Percentiles rank a stretch among this genome's conserved stretches.
Evolutionary conservation across 2,888 invertebrate genomes (phyloP).

Genomic region (Bimastos eiseni): DNA sequence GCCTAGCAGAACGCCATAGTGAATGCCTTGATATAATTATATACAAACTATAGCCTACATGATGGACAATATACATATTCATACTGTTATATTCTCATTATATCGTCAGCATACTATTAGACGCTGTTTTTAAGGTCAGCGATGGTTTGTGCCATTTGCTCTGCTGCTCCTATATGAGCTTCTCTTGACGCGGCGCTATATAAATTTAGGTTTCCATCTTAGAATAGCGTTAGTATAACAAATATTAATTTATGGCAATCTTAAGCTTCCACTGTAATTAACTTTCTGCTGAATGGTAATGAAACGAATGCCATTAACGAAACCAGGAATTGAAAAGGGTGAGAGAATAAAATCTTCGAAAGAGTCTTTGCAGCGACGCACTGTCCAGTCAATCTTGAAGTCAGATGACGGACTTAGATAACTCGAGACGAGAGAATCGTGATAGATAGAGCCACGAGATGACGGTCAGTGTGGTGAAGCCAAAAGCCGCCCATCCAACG

Average conservation of each 20-base stretch:
- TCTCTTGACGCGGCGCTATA: too few relatives aligned
- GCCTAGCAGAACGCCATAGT: too few relatives aligned
- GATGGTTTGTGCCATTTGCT: too few relatives aligned
- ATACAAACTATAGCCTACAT: too few relatives aligned
- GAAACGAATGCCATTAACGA: not conserved
- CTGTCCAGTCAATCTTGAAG: not conserved
- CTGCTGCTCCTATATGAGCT: too few relatives aligned
- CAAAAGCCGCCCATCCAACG: slow-evolving; percentile 30
- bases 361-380: not conserved
- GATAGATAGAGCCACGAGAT: slow-evolving; percentile 32
- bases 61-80: too few relatives aligned
- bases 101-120: too few relatives aligned
- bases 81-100: too few relatives aligned
- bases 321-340: not conserved
- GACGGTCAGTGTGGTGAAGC: slow-evolving; percentile 19
- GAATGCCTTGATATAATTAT: too few relatives aligned
- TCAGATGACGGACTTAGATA: slow-evolving; percentile 28
- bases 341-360: slow-evolving; percentile 2
- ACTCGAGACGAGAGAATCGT: not conserved
- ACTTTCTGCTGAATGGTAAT: not conserved
- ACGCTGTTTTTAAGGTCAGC: too few relatives aligned
- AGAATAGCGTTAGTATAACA: not conserved
- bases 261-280: not conserved
- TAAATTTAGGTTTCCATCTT: too few relatives aligned
- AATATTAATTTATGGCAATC: too few relatives aligned